A percentile compares a stretch with the other conserved stretches of the same genome.
phyloP scores from a whole-genome alignment of 2,888 invertebrate genomes.

The Dasysyrphus albostriatus region DNA sequence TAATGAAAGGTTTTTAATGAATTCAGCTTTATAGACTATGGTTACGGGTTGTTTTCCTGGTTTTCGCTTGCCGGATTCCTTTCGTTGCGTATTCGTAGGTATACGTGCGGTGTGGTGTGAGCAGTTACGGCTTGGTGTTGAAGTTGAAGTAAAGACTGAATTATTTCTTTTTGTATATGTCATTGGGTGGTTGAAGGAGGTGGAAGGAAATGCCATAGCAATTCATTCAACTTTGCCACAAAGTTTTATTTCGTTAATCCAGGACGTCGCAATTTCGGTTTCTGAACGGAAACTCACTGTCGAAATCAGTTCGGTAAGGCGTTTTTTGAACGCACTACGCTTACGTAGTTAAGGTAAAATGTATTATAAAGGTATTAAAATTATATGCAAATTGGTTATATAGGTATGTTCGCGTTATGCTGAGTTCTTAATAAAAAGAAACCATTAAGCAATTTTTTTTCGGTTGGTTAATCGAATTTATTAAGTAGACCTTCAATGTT shows the following conservation, averaged over 20 bases:
- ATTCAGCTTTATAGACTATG: conserved; percentile 65
- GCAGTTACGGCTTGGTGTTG: not conserved
- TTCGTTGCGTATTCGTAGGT: conserved; percentile 19
- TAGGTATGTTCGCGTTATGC: conserved; percentile 24
- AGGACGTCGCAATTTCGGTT: conserved; percentile 24
- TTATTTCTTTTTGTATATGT: conserved; percentile 62
- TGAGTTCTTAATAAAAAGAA: conserved; percentile 29
- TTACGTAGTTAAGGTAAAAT: conserved; percentile 1
- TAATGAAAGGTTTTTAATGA: conserved; percentile 69
- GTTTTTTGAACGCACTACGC: too few species aligned
- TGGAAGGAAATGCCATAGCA: not conserved
- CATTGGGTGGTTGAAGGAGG: conserved; percentile 22
- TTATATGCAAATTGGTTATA: conserved; percentile 53
- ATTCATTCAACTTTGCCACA: conserved; percentile 28
- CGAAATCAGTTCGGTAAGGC: conserved; percentile 19
- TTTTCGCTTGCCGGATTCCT: conserved; percentile 34
- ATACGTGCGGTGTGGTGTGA: not conserved
- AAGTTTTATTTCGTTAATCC: conserved; percentile 16
- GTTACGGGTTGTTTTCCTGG: conserved; percentile 59
- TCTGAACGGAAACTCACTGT: conserved; percentile 30
- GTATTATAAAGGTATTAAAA: conserved; percentile 40
- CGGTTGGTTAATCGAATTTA: conserved; percentile 32
- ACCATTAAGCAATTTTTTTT: conserved; percentile 2
- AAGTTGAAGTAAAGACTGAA: conserved; percentile 22
- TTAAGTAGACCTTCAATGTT: conserved; percentile 21